Conservation (phyloP, 2,113 vertebrate genomes). For the Australoheros scitulus region DNA sequence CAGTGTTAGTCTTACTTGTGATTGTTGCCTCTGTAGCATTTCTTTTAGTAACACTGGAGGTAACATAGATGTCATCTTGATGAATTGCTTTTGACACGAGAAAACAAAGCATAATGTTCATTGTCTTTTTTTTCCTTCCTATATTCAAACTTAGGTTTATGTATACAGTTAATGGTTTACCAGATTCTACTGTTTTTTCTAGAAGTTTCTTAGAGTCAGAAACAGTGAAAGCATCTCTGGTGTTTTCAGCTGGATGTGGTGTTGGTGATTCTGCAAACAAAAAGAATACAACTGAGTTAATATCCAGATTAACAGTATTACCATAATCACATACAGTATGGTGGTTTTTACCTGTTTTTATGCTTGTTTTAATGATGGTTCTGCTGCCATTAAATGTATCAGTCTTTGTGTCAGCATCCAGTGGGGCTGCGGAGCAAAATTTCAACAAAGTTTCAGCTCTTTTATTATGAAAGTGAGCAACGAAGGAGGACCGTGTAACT, state of each 20-base stretch:
- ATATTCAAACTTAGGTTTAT: neutral
- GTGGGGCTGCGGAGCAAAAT: neutral
- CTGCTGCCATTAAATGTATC: neutral
- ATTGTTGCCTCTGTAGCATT: constrained; percentile 3
- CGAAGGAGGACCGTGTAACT: neutral
- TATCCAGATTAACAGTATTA: no score
- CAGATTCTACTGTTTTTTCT: neutral
- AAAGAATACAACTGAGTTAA: no score
- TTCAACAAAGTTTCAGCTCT: neutral
- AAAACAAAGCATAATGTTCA: neutral
- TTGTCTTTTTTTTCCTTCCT: neutral
- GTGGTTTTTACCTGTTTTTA: neutral
- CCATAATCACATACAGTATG: no score
- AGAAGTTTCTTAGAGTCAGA: neutral
- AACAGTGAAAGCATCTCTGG: neutral
- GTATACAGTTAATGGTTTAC: neutral
- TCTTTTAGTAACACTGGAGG: neutral
- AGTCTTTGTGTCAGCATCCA: neutral
- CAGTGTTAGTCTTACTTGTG: constrained; percentile 10
- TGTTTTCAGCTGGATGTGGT: neutral
- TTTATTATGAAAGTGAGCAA: neutral
- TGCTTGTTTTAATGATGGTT: neutral
- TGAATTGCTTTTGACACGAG: neutral
- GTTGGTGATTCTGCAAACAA: neutral
- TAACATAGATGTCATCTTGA: neutral